phyloP scores from a whole-genome alignment of 2,888 invertebrate species.

The Xylota segnis region DNA sequence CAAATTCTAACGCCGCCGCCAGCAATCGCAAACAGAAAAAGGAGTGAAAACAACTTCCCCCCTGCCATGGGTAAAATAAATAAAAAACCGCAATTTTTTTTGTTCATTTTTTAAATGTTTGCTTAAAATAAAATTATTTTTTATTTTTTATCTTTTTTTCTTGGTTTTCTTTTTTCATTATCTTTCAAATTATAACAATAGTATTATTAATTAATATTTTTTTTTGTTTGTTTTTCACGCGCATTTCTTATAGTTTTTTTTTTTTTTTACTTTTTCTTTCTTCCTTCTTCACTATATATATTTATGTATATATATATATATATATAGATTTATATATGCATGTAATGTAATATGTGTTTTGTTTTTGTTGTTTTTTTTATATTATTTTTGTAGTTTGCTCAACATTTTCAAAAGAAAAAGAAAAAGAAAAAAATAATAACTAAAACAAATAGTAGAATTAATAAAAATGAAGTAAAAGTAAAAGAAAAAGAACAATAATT shows the following conservation, averaged over 20 bases:
- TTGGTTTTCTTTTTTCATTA: constrained; percentile 58
- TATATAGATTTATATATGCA: constrained; percentile 66
- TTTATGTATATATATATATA: constrained; percentile 21
- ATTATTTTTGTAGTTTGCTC: constrained; percentile 64
- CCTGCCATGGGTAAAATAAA: constrained; percentile 45
- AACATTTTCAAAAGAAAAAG: constrained; percentile 55
- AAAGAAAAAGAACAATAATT: constrained; percentile 60
- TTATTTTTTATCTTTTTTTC: constrained; percentile 52
- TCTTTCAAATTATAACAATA: constrained; percentile 77
- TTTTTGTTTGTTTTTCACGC: constrained; percentile 63
- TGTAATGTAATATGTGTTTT: constrained; percentile 74
- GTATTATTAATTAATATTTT: constrained; percentile 73
- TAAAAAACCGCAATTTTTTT: constrained; percentile 74
- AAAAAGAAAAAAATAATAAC: constrained; percentile 49
- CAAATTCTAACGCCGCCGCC: constrained; percentile 26
- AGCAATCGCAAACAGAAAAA: neutral
- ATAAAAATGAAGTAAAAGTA: constrained; percentile 71
- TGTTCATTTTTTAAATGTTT: constrained; percentile 81
- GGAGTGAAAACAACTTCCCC: neutral
- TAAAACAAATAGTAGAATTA: constrained; percentile 71
- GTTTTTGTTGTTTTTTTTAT: constrained; percentile 51
- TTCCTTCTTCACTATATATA: constrained; percentile 69
- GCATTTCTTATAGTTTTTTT: constrained; percentile 59
- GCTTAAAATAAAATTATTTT: constrained; percentile 77
- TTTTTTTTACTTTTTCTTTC: constrained; percentile 56